Evolutionary conservation across 2,113 vertebrate genomes (phyloP).

Genomic region (Andinoacara biseriatus): DNA sequence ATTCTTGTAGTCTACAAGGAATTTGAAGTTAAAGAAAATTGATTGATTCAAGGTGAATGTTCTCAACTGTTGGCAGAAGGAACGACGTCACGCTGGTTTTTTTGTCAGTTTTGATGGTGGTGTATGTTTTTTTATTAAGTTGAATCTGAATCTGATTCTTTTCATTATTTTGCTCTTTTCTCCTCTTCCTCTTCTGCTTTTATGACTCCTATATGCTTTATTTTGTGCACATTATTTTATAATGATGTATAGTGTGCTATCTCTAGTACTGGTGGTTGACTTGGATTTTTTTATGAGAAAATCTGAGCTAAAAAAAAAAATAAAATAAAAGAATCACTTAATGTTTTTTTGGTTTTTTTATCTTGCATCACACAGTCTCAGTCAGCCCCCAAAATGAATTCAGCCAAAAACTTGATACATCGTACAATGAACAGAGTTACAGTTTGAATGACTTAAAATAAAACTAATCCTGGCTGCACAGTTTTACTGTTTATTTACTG

Average conservation of each 20-base stretch:
- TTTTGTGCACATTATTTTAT: neutral
- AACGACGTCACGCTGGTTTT: constrained; percentile 40
- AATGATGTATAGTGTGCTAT: neutral
- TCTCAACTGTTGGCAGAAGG: constrained; percentile 46
- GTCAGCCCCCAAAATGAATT: neutral
- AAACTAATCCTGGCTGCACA: neutral
- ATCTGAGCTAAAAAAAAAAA: too few species aligned
- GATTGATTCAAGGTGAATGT: constrained; percentile 69
- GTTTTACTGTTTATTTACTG: neutral
- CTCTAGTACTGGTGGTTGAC: neutral
- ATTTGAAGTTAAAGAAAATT: constrained; percentile 61
- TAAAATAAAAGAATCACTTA: too few species aligned
- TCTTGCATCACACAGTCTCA: too few species aligned
- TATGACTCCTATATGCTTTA: neutral
- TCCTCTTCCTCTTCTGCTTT: neutral
- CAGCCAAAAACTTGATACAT: too few species aligned
- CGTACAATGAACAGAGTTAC: neutral
- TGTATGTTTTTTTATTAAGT: constrained; percentile 23
- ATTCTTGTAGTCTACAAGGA: constrained; percentile 41
- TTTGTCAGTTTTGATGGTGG: constrained; percentile 20
- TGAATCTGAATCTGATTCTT: constrained; percentile 8
- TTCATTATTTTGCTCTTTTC: constrained; percentile 12
- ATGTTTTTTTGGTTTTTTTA: too few species aligned
- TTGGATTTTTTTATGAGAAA: too few species aligned
- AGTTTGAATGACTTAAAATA: neutral